These are phyloP conservation scores for Platysteira castanea DNA, from an alignment of 2,113 vertebrate genomes.

Conservation along the genomic window DNA sequence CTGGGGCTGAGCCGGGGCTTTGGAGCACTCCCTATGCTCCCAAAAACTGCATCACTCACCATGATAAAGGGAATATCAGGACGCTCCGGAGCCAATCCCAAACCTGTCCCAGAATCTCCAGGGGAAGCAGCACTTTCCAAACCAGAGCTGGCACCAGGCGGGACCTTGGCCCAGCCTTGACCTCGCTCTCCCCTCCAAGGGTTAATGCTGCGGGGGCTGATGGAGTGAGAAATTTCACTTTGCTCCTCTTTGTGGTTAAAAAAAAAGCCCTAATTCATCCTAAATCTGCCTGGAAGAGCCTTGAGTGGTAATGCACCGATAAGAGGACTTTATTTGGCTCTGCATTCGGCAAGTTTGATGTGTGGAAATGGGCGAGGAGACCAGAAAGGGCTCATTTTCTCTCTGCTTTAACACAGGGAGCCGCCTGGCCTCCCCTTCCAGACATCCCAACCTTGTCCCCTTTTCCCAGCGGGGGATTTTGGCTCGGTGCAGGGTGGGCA, in stretches of 20 bases:
- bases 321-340: slow-evolving; percentile 49
- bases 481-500: accelerated
- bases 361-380: slow-evolving; percentile 42
- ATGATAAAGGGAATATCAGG: neutral
- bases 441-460: neutral
- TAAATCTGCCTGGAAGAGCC: slow-evolving; percentile 52
- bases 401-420: neutral
- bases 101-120: neutral
- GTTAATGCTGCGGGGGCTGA: neutral
- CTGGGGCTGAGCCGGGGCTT: neutral
- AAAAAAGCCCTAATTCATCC: slow-evolving; percentile 62
- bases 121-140: neutral
- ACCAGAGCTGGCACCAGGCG: neutral
- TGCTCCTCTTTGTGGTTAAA: slow-evolving; percentile 34
- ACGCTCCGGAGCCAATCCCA: neutral
- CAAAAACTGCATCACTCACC: neutral
- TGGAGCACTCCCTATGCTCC: accelerated
- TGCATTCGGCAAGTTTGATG: slow-evolving; percentile 30
- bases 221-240: slow-evolving; percentile 28
- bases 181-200: neutral
- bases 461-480: neutral
- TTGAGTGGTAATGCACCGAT: slow-evolving; percentile 15
- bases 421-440: neutral
- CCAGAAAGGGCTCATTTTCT: neutral
- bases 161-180: neutral